Conservation (phyloP, 2,113 vertebrate genomes). For the Mionectes macconnelli region DNA sequence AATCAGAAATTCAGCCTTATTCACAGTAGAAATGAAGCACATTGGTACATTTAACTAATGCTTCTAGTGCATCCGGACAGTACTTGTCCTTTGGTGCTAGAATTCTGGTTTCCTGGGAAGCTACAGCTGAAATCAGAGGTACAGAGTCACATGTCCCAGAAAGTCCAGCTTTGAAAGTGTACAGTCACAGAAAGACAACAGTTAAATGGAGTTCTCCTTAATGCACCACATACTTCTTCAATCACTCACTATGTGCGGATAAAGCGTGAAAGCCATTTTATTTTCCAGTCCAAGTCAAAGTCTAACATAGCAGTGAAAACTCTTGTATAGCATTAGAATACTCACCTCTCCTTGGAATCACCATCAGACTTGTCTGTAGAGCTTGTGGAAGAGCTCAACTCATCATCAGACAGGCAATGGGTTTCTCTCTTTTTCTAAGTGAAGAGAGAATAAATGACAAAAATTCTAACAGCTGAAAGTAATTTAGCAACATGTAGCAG, state of each 20-base stretch:
- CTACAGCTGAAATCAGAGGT: neutral
- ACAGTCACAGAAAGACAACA: neutral
- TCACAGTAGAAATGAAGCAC: neutral
- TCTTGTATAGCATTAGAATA: neutral
- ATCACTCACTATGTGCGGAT: neutral
- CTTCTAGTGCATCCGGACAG: neutral
- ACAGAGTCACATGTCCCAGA: neutral
- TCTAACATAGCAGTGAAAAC: neutral
- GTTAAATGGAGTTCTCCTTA: neutral
- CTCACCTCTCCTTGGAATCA: constrained; percentile 84
- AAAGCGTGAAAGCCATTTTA: neutral
- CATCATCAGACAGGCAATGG: constrained; percentile 80
- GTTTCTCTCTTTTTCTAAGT: constrained; percentile 54
- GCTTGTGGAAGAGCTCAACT: constrained; percentile 90
- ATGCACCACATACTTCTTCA: neutral
- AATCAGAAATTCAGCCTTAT: neutral
- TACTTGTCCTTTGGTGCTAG: neutral
- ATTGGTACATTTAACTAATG: neutral
- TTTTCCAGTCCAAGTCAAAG: neutral
- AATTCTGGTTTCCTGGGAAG: neutral
- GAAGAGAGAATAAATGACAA: neutral
- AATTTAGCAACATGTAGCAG: neutral
- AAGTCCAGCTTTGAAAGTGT: neutral
- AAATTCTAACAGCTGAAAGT: neutral
- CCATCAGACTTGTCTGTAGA: constrained; percentile 91